phyloP scores from a whole-genome alignment of 2,113 vertebrate genomes.

The Neodon shergylaensis region DNA sequence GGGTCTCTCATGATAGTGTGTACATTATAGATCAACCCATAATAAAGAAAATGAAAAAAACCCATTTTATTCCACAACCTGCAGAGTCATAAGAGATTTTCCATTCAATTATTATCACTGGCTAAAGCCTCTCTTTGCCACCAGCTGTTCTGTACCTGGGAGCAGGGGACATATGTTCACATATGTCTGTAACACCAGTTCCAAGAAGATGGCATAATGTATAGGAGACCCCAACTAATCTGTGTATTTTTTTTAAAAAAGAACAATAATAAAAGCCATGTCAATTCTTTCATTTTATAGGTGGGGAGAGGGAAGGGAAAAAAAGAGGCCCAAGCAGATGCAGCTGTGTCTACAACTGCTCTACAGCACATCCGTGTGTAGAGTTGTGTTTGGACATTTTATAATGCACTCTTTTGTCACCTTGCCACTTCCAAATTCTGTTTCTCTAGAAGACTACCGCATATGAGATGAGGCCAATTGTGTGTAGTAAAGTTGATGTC shows the following conservation, averaged over 20 bases:
- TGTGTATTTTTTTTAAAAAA: background rate
- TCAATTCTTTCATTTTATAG: background rate
- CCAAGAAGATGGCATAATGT: background rate
- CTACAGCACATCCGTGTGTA: background rate
- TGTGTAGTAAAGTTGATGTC: background rate
- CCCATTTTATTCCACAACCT: background rate
- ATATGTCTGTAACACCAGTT: background rate
- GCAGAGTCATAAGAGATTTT: background rate
- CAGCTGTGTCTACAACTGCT: background rate
- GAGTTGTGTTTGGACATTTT: background rate
- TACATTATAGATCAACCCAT: background rate
- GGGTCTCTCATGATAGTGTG: background rate
- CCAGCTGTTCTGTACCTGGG: background rate
- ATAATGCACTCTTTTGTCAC: background rate
- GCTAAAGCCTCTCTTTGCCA: background rate
- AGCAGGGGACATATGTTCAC: background rate
- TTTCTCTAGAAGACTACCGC: background rate
- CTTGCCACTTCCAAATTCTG: constrained; percentile 21
- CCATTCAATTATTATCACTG: background rate
- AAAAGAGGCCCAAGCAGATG: background rate
- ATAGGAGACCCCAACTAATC: background rate
- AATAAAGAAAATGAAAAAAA: background rate
- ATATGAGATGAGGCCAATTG: background rate
- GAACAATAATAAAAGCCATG: background rate
- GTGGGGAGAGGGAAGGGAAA: background rate